phyloP scores from a whole-genome alignment of 2,113 vertebrate species.

The Candoia aspera region DNA sequence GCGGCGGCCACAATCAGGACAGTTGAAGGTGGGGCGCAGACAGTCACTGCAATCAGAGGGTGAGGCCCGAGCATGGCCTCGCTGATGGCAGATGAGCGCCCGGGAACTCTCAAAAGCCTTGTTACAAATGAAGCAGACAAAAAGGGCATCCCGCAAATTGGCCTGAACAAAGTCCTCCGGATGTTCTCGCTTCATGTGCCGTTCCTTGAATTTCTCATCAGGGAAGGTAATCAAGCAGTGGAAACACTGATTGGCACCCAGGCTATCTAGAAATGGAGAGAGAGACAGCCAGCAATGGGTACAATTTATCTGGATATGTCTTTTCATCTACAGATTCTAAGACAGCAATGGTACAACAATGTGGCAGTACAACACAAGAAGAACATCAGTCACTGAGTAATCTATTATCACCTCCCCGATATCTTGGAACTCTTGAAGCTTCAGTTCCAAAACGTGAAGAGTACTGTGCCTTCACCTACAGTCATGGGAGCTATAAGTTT shows the following conservation, averaged over 20 bases:
- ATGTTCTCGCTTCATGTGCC: conserved; percentile 59
- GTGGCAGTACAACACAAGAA: background rate
- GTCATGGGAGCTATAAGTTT: background rate
- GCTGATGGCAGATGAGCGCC: conserved; percentile 79
- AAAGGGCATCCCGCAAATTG: conserved; percentile 52
- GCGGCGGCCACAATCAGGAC: conserved; percentile 80
- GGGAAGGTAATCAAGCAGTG: conserved; percentile 62
- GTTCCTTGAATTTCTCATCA: conserved; percentile 60
- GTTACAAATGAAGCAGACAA: conserved; percentile 77
- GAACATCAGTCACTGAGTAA: background rate
- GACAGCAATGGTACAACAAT: background rate
- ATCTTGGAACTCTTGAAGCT: too few species aligned
- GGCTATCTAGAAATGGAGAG: conserved; percentile 35
- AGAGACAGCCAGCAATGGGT: background rate
- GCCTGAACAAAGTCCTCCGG: conserved; percentile 54
- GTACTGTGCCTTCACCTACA: background rate
- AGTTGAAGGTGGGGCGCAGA: conserved; percentile 70
- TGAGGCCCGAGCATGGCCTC: conserved; percentile 76
- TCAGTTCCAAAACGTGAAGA: too few species aligned
- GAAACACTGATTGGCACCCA: conserved; percentile 51
- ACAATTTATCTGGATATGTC: background rate
- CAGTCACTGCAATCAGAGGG: conserved; percentile 75
- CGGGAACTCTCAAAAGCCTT: conserved; percentile 82
- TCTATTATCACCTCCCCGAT: too few species aligned
- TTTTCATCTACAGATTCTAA: background rate